phyloP scores from a whole-genome alignment of 2,113 vertebrate species.

The Uria lomvia region DNA sequence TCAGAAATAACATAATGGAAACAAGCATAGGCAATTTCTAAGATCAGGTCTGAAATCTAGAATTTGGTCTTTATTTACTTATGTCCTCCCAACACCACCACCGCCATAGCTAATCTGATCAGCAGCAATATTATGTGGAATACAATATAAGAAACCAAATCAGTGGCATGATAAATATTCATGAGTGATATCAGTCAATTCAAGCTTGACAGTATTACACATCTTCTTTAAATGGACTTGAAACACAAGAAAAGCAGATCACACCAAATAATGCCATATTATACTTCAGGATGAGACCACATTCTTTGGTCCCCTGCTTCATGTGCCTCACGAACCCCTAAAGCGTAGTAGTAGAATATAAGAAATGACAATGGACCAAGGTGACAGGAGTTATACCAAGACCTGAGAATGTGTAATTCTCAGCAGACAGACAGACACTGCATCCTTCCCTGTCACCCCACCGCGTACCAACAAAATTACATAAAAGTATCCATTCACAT shows the following conservation, averaged over 20 bases:
- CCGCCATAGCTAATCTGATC: neutral
- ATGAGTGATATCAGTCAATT: neutral
- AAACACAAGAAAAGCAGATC: neutral
- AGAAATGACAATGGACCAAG: neutral
- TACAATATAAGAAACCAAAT: neutral
- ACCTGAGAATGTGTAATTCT: neutral
- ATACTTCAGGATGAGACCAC: neutral
- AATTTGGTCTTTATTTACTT: neutral
- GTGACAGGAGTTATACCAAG: neutral
- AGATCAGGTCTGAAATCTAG: neutral
- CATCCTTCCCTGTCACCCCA: neutral
- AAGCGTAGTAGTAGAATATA: neutral
- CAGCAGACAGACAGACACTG: neutral
- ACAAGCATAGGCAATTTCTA: neutral
- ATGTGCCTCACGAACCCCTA: neutral
- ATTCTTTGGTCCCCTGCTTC: neutral
- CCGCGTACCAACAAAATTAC: neutral
- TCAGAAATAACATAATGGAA: neutral
- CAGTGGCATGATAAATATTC: constrained; percentile 19
- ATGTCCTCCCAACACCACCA: neutral
- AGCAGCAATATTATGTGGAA: neutral
- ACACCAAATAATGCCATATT: neutral
- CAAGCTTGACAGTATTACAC: neutral
- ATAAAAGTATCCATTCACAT: neutral
- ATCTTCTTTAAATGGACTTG: neutral